phyloP scores from a whole-genome alignment of 2,888 invertebrate genomes.

The Chrysina gloriosa region DNA sequence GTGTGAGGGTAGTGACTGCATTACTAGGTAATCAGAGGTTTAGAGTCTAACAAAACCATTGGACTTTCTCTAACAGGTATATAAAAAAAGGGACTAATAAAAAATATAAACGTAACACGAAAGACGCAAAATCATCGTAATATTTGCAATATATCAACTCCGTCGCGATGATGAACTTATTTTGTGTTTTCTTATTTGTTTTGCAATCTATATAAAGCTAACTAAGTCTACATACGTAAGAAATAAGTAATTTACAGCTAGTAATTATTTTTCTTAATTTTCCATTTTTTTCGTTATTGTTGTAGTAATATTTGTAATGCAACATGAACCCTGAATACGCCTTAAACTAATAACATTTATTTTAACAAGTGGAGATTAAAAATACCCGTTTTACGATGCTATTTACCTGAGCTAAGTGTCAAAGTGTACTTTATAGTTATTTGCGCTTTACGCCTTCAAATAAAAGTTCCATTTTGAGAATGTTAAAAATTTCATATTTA shows the following conservation, averaged over 20 bases:
- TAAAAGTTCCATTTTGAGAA: conserved; percentile 16
- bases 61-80: conserved; percentile 49
- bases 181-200: conserved; percentile 8
- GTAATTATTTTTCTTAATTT: conserved; percentile 39
- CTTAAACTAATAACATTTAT: conserved; percentile 45
- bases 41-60: conserved; percentile 56
- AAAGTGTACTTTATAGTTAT: conserved; percentile 37
- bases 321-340: conserved; percentile 57
- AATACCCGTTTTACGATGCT: conserved; percentile 44
- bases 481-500: neutral
- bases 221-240: conserved; percentile 21
- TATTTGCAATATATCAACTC: conserved; percentile 14
- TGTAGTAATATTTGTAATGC: conserved; percentile 41
- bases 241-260: conserved; percentile 45
- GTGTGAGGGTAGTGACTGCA: conserved; percentile 39
- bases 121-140: conserved; percentile 14
- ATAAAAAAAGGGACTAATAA: conserved; percentile 32
- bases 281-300: conserved; percentile 15
- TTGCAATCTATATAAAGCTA: conserved; percentile 17
- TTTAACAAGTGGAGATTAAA: conserved; percentile 45
- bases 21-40: conserved; percentile 49
- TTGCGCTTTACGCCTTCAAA: conserved; percentile 16
- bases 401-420: conserved; percentile 43
- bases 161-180: neutral
- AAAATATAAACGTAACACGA: conserved; percentile 22